These are phyloP conservation scores for Orius insidiosus DNA, from an alignment of 1,140 invertebrate species.

Conservation along the genomic window DNA sequence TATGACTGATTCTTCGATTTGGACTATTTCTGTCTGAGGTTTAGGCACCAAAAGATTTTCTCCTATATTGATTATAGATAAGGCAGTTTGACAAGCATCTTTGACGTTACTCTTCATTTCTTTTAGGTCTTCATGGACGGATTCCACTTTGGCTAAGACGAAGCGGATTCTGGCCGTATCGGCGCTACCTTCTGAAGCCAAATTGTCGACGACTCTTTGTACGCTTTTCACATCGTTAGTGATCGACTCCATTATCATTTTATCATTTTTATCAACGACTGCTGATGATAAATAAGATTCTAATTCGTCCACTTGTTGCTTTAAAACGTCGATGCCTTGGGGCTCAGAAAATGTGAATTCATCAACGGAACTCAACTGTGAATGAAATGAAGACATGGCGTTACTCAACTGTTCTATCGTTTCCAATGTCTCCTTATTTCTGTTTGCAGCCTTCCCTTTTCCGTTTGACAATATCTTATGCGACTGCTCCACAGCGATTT, in stretches of 20 bases:
- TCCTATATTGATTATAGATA: neutral
- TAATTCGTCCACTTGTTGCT: conserved; percentile 8
- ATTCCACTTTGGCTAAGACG: conserved; percentile 6
- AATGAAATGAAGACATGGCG: conserved; percentile 9
- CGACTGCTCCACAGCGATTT: conserved; percentile 9
- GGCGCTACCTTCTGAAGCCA: conserved; percentile 1
- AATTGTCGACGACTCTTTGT: conserved; percentile 8
- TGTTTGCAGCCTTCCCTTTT: conserved; percentile 2
- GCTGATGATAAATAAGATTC: conserved; percentile 1
- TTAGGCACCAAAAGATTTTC: conserved; percentile 1
- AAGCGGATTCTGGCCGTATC: conserved; percentile 7
- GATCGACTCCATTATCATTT: conserved; percentile 10
- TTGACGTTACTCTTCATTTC: conserved; percentile 1
- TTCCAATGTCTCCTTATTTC: neutral
- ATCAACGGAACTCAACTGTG: conserved; percentile 1
- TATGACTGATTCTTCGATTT: conserved; percentile 5
- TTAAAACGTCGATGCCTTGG: conserved; percentile 8
- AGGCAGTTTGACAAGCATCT: neutral
- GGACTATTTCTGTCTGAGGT: conserved; percentile 5
- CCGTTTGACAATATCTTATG: conserved; percentile 7
- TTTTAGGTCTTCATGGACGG: conserved; percentile 6
- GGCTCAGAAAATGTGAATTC: neutral
- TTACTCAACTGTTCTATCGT: conserved; percentile 6
- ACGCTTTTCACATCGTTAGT: conserved; percentile 12
- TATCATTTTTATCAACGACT: conserved; percentile 7